Evolutionary conservation across 2,113 vertebrate species (phyloP).

Genomic region (Limanda limanda): DNA sequence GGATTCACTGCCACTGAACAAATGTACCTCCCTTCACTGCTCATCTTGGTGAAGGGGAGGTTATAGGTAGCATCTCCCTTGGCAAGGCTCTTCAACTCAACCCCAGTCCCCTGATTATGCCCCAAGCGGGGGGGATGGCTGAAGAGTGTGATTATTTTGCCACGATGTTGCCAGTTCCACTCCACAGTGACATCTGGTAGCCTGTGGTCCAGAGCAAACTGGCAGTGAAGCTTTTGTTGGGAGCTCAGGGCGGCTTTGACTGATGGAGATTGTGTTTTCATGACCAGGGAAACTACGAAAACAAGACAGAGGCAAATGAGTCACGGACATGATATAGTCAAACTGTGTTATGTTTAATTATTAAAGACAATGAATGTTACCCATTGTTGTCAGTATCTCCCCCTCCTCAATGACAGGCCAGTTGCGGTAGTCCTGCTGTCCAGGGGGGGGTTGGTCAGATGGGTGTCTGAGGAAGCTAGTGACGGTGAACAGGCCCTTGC

Average conservation of each 20-base stretch:
- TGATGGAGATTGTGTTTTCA: slow-evolving; percentile 69
- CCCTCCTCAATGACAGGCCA: slow-evolving; percentile 64
- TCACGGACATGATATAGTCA: neutral
- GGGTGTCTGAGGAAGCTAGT: slow-evolving; percentile 77
- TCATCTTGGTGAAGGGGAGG: slow-evolving; percentile 50
- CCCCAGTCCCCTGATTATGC: slow-evolving; percentile 41
- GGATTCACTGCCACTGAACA: slow-evolving; percentile 75
- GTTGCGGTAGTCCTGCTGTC: slow-evolving; percentile 36
- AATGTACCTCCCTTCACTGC: slow-evolving; percentile 72
- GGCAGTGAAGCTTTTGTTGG: slow-evolving; percentile 76
- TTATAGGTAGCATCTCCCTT: slow-evolving; percentile 76
- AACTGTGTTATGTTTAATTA: no score
- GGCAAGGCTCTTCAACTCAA: slow-evolving; percentile 56
- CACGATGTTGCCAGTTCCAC: slow-evolving; percentile 68
- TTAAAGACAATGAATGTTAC: slow-evolving; percentile 58
- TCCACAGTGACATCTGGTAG: slow-evolving; percentile 45
- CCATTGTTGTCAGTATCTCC: slow-evolving; percentile 66
- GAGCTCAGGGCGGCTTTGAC: slow-evolving; percentile 63
- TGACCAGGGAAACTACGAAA: slow-evolving; percentile 75
- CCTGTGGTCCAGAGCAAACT: slow-evolving; percentile 78
- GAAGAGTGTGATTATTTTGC: slow-evolving; percentile 65
- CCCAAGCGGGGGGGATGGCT: slow-evolving; percentile 57
- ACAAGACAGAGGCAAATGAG: neutral
- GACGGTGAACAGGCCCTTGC: slow-evolving; percentile 52
- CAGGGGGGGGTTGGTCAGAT: slow-evolving; percentile 30